Percentiles rank a stretch among this genome's conserved stretches.
Conservation (phyloP, 2,113 vertebrate species). For the Apistogramma diplotaenia region DNA sequence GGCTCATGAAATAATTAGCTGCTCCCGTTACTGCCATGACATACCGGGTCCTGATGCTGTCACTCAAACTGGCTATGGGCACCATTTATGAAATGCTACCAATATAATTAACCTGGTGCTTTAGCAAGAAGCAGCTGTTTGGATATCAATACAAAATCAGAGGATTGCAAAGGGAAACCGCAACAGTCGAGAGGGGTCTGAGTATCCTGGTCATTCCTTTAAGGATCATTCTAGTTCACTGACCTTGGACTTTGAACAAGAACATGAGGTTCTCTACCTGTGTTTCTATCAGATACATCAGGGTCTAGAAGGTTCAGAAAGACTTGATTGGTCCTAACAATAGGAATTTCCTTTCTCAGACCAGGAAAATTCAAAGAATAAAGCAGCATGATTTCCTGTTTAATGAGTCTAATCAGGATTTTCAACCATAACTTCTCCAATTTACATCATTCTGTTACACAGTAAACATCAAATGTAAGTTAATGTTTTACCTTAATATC, state of each 20-base stretch:
- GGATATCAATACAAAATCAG: neutral
- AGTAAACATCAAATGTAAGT: neutral
- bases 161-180: neutral
- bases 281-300: too few species aligned
- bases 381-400: too few species aligned
- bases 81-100: neutral
- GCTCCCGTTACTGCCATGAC: neutral
- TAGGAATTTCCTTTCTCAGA: neutral
- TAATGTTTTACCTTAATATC: neutral
- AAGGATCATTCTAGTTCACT: neutral
- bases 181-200: neutral
- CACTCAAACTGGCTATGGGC: neutral
- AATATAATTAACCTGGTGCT: slow-evolving; percentile 5
- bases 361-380: neutral
- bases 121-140: neutral
- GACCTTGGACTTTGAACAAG: rapidly evolving
- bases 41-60: slow-evolving; percentile 10
- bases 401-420: neutral
- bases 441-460: neutral
- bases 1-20: slow-evolving; percentile 39
- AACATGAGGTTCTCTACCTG: too few species aligned
- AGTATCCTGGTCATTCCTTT: neutral
- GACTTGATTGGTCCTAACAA: too few species aligned
- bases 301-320: too few species aligned
- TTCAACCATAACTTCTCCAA: too few species aligned